Evolutionary conservation across 2,113 vertebrate species (phyloP).

Genomic region (Glaucidium brasilianum): DNA sequence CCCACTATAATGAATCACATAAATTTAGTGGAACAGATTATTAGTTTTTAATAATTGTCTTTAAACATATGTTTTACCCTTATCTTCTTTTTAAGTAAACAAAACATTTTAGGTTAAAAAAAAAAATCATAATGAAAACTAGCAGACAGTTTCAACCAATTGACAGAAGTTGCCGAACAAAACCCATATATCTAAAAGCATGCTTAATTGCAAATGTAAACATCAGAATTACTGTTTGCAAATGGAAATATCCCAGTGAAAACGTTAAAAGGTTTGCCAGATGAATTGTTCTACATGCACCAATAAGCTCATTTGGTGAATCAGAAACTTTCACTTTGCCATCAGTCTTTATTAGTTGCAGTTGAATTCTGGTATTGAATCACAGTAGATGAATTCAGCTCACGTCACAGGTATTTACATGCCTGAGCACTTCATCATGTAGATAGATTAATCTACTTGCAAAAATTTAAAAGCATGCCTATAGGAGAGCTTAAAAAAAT

Average conservation of each 20-base stretch:
- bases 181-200: not conserved
- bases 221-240: not conserved
- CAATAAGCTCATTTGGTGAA: not conserved
- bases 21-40: not conserved
- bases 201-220: not conserved
- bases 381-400: not conserved
- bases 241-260: not conserved
- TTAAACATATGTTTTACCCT: not conserved
- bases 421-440: not conserved
- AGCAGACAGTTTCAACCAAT: not conserved
- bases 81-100: not conserved
- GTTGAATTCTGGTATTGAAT: conserved; percentile 21
- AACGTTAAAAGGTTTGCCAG: not conserved
- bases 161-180: not conserved
- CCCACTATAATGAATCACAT: not conserved
- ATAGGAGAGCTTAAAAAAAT: not conserved
- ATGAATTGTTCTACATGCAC: not conserved
- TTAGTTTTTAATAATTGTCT: not conserved
- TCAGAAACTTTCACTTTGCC: conserved; percentile 26
- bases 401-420: conserved; percentile 13
- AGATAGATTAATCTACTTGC: conserved; percentile 1
- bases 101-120: not conserved
- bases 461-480: not conserved
- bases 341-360: conserved; percentile 47
- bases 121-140: not conserved